Conservation (phyloP, 2,797 vertebrate genomes). For the Sebastolobus alascanus region DNA sequence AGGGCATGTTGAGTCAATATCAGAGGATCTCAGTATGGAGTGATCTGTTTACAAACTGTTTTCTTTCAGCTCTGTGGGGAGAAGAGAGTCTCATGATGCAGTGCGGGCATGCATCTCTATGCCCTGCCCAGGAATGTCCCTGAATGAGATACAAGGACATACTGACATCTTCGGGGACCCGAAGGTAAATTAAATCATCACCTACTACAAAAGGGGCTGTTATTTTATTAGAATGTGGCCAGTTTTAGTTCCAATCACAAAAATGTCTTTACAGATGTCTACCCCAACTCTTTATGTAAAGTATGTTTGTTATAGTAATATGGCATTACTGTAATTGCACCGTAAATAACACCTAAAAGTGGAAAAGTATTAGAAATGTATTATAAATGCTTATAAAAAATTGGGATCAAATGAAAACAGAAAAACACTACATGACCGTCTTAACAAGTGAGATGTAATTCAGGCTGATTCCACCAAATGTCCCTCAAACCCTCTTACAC, state of each 20-base stretch:
- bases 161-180: slow-evolving; percentile 83
- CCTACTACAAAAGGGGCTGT: neutral
- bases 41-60: slow-evolving; percentile 86
- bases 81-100: slow-evolving; percentile 89
- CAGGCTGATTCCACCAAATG: slow-evolving; percentile 35
- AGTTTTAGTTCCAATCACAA: neutral
- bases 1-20: slow-evolving; percentile 89
- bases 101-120: slow-evolving; percentile 87
- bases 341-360: neutral
- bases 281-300: neutral
- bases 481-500: slow-evolving; percentile 45
- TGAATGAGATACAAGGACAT: slow-evolving; percentile 87
- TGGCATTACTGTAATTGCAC: neutral
- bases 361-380: neutral
- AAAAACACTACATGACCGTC: slow-evolving; percentile 1
- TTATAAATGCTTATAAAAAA: neutral
- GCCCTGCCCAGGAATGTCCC: slow-evolving; percentile 88
- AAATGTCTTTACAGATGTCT: neutral
- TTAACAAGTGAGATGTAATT: slow-evolving; percentile 28
- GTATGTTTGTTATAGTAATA: neutral
- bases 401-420: slow-evolving; percentile 46
- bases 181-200: slow-evolving; percentile 82
- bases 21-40: slow-evolving; percentile 83
- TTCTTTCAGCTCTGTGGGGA: slow-evolving; percentile 89
- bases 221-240: neutral